These are phyloP conservation scores for Nomada goodeniana DNA, from an alignment of 2,888 invertebrate species.

Conservation along the genomic window DNA sequence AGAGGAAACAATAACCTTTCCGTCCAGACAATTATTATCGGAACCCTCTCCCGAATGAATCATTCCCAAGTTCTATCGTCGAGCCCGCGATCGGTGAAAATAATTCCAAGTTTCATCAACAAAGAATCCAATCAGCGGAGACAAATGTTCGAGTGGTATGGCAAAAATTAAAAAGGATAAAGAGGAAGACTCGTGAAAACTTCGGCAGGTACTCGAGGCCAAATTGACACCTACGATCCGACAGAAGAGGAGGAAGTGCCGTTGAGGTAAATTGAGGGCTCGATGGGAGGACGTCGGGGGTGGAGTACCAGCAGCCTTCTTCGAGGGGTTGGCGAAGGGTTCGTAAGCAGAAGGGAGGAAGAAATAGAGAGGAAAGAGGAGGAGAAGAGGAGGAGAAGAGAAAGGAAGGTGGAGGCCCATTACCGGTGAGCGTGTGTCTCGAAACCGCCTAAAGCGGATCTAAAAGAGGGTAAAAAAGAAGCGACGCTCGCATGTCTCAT, in stretches of 20 bases:
- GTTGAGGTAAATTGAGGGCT: slow-evolving; percentile 76
- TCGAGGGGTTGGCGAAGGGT: slow-evolving; percentile 67
- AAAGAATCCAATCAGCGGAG: slow-evolving; percentile 60
- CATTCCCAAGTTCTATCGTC: slow-evolving; percentile 24
- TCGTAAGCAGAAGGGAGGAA: slow-evolving; percentile 58
- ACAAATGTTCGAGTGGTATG: slow-evolving; percentile 59
- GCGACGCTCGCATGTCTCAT: slow-evolving; percentile 75
- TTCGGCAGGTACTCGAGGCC: slow-evolving; percentile 67
- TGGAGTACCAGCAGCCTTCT: slow-evolving; percentile 62
- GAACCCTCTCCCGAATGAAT: slow-evolving; percentile 31
- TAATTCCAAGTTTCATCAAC: slow-evolving; percentile 48
- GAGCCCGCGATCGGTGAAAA: slow-evolving; percentile 21
- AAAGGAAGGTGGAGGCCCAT: slow-evolving; percentile 67
- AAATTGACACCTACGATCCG: slow-evolving; percentile 79
- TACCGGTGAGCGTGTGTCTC: slow-evolving; percentile 75
- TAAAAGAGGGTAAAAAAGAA: slow-evolving; percentile 65
- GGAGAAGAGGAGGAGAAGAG: neutral
- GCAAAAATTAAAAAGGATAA: slow-evolving; percentile 62
- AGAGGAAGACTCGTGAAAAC: slow-evolving; percentile 60
- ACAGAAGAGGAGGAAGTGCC: slow-evolving; percentile 63
- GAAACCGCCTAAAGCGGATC: slow-evolving; percentile 69
- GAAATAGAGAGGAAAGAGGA: slow-evolving; percentile 13
- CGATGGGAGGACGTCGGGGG: slow-evolving; percentile 67
- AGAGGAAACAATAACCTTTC: slow-evolving; percentile 33
- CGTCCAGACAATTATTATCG: slow-evolving; percentile 42